These are phyloP conservation scores for Rutpela maculata DNA, from an alignment of 2,888 invertebrate genomes.

Conservation along the genomic window DNA sequence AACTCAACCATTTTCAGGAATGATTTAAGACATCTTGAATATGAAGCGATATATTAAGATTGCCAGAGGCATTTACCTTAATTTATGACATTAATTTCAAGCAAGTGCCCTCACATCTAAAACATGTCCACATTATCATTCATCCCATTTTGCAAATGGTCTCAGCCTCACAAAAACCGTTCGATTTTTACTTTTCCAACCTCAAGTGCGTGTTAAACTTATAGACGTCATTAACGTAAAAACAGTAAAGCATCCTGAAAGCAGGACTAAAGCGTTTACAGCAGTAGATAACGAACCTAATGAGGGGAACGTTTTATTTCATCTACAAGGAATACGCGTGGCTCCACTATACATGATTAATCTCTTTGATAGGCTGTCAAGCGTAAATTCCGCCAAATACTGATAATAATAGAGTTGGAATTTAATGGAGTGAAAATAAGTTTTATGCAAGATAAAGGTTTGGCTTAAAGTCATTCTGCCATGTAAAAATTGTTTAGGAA, in stretches of 20 bases:
- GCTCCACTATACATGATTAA: slow-evolving; percentile 48
- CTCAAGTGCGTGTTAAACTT: slow-evolving; percentile 9
- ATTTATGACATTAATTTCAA: neutral
- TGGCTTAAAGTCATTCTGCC: neutral
- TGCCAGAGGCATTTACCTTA: neutral
- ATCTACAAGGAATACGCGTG: slow-evolving; percentile 52
- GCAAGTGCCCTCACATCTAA: neutral
- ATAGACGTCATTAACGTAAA: slow-evolving; percentile 33
- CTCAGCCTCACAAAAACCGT: neutral
- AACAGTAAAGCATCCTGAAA: slow-evolving; percentile 3
- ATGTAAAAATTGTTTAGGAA: neutral
- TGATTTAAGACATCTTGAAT: neutral
- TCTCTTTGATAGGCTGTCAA: slow-evolving; percentile 45
- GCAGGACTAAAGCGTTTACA: slow-evolving; percentile 2
- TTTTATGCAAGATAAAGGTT: neutral
- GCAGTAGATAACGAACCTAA: slow-evolving; percentile 21
- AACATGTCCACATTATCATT: neutral
- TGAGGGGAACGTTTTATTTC: slow-evolving; percentile 41
- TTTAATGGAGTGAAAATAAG: slow-evolving; percentile 32
- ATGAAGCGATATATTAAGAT: neutral
- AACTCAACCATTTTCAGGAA: neutral
- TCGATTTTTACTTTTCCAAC: neutral
- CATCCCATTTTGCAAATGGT: neutral
- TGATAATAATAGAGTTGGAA: slow-evolving; percentile 17
- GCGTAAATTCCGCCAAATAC: slow-evolving; percentile 43